These are phyloP conservation scores for Phytoseiulus persimilis DNA, from an alignment of 2,888 invertebrate genomes.

Conservation along the genomic window DNA sequence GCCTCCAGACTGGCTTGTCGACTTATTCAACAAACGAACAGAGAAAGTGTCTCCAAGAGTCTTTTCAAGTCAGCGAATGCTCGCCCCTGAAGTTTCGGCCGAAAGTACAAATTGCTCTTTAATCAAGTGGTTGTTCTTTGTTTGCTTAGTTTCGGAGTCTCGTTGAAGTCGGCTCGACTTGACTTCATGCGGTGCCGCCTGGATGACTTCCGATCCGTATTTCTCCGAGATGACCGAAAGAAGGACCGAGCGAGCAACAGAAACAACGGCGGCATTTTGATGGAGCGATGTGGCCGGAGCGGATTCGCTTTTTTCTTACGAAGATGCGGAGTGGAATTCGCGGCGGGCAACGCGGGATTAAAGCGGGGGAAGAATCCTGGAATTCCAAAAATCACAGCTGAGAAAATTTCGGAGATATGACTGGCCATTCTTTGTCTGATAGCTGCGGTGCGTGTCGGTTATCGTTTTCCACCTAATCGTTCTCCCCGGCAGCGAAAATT, in stretches of 20 bases:
- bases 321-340: neutral
- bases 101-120: neutral
- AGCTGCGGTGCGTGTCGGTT: neutral
- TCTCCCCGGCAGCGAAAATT: neutral
- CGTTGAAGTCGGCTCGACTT: neutral
- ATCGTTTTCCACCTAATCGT: neutral
- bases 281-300: neutral
- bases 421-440: neutral
- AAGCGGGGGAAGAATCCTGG: neutral
- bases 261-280: neutral
- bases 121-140: neutral
- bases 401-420: too few species aligned
- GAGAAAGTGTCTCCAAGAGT: neutral
- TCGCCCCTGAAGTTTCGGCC: neutral
- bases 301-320: neutral
- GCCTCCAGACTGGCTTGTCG: neutral
- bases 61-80: neutral
- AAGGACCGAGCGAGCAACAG: neutral
- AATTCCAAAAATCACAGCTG: neutral
- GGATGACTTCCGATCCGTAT: neutral
- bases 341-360: neutral
- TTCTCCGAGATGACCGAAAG: neutral
- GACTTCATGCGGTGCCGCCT: neutral
- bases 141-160: neutral
- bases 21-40: neutral